Conservation (phyloP, 2,888 invertebrate genomes). For the Yponomeuta malinellus region DNA sequence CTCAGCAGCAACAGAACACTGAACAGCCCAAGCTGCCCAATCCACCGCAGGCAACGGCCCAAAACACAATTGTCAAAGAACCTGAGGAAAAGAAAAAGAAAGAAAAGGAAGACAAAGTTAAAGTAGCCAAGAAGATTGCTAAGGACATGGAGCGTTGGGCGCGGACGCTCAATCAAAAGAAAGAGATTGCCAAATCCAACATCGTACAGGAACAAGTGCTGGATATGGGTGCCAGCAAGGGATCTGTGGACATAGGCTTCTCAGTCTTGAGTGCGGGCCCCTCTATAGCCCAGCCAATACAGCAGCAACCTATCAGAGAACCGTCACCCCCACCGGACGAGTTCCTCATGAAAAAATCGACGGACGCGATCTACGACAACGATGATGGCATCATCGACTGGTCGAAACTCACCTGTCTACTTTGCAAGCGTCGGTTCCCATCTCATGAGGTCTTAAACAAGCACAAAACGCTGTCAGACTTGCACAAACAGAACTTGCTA, state of each 20-base stretch:
- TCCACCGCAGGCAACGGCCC: constrained; percentile 42
- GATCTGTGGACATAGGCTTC: constrained; percentile 94
- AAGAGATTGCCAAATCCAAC: constrained; percentile 78
- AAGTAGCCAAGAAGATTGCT: constrained; percentile 97
- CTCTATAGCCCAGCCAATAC: constrained; percentile 45
- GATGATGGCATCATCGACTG: constrained; percentile 90
- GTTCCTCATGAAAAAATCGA: constrained; percentile 57
- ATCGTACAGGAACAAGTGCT: constrained; percentile 64
- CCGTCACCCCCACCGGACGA: constrained; percentile 57
- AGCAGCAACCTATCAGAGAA: constrained; percentile 26
- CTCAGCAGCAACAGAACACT: constrained; percentile 51
- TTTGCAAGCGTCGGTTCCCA: constrained; percentile 96
- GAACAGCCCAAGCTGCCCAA: constrained; percentile 49
- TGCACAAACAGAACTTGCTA: constrained; percentile 92
- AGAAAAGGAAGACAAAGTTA: constrained; percentile 93
- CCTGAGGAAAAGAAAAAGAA: constrained; percentile 81
- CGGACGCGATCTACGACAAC: constrained; percentile 75
- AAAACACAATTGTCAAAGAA: constrained; percentile 56
- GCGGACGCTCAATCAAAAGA: constrained; percentile 96
- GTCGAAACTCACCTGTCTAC: constrained; percentile 91
- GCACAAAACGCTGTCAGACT: constrained; percentile 94
- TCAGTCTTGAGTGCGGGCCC: constrained; percentile 88
- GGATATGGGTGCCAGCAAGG: constrained; percentile 74
- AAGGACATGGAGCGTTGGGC: constrained; percentile 95
- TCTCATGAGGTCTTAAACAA: constrained; percentile 91